Conservation (phyloP, 1,140 invertebrate genomes). For the Acyrthosiphon pisum region DNA sequence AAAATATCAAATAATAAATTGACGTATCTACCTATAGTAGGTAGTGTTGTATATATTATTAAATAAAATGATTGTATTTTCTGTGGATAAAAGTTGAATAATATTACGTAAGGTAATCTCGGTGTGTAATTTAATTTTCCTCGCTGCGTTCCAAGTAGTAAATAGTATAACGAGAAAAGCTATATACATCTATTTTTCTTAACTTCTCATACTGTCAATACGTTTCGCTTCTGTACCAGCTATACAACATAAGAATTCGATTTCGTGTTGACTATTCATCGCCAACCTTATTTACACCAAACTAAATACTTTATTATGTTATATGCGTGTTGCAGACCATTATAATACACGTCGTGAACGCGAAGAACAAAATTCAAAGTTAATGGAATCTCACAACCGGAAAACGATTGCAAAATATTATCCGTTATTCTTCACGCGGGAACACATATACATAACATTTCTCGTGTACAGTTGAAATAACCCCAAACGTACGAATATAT, state of each 20-base stretch:
- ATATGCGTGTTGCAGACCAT: neutral
- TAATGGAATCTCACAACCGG: neutral
- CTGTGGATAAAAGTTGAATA: neutral
- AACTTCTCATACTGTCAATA: neutral
- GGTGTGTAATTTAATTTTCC: neutral
- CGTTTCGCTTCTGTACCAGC: neutral
- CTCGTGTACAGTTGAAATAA: neutral
- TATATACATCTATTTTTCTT: neutral
- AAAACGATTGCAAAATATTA: constrained; percentile 3
- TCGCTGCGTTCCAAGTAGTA: neutral
- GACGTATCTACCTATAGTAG: neutral
- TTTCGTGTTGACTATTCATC: neutral
- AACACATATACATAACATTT: neutral
- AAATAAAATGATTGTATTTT: neutral
- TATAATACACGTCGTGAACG: neutral
- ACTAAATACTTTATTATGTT: neutral
- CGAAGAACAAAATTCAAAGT: neutral
- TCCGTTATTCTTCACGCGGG: neutral
- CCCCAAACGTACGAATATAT: neutral
- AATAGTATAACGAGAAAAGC: neutral
- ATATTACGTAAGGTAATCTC: neutral
- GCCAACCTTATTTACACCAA: neutral
- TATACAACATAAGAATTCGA: neutral
- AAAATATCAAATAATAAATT: neutral
- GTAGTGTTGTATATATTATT: neutral